Conservation (phyloP, 2,888 invertebrate species). For the Philereme vetulata region DNA sequence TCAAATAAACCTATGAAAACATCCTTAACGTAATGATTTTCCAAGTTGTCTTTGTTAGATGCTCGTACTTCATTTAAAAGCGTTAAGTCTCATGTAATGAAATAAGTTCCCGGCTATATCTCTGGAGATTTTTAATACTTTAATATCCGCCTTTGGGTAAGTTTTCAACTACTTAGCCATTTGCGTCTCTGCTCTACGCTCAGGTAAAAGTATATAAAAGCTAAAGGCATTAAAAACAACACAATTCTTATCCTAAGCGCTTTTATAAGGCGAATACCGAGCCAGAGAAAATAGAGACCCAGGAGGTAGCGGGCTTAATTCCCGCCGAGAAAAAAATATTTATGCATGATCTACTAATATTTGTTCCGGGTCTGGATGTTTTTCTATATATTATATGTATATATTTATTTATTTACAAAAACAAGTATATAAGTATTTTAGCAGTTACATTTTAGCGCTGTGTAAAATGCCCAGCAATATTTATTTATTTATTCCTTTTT, state of each 20-base stretch:
- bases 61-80: slow-evolving; percentile 20
- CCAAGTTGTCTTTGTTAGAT: slow-evolving; percentile 11
- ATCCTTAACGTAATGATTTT: neutral
- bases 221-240: neutral
- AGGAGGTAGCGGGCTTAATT: no score
- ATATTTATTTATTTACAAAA: no score
- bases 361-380: no score
- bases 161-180: slow-evolving; percentile 40
- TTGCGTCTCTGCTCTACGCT: slow-evolving; percentile 3
- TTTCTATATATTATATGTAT: no score
- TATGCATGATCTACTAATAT: no score
- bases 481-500: no score
- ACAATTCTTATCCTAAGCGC: neutral
- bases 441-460: no score
- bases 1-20: neutral
- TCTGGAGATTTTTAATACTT: slow-evolving; percentile 51
- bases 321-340: no score
- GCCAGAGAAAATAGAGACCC: no score
- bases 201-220: neutral
- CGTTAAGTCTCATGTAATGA: slow-evolving; percentile 61
- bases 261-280: no score
- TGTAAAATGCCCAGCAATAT: no score
- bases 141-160: slow-evolving; percentile 47
- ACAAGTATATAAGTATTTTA: no score
- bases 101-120: slow-evolving; percentile 53